These are phyloP conservation scores for Adelosebastes latens DNA, from an alignment of 2,797 vertebrate genomes.

Conservation along the genomic window DNA sequence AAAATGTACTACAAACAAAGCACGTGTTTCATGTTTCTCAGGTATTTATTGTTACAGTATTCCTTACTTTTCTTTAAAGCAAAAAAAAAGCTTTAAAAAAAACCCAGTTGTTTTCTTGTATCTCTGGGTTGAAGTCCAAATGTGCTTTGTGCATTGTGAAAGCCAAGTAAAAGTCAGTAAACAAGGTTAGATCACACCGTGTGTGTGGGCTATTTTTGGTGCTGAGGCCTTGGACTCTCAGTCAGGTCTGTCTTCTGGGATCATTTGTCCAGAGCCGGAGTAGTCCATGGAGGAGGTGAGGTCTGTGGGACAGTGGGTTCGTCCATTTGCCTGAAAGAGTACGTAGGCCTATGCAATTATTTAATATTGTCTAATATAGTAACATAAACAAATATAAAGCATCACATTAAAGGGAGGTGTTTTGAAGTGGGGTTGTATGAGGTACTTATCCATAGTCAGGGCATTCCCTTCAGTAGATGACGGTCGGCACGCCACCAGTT, in stretches of 20 bases:
- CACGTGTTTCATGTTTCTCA: not conserved
- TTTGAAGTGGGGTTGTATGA: too few species aligned
- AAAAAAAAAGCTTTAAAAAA: not conserved
- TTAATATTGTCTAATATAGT: not conserved
- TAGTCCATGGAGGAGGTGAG: not conserved
- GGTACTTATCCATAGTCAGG: too few species aligned
- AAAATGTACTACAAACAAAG: not conserved
- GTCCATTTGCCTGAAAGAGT: conserved; percentile 36
- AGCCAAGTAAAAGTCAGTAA: conserved; percentile 31
- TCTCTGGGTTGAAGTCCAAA: conserved; percentile 33
- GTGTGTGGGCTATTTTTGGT: conserved; percentile 3
- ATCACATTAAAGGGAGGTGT: too few species aligned
- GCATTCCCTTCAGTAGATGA: too few species aligned
- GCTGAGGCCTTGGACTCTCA: conserved; percentile 47
- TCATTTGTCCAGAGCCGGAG: not conserved
- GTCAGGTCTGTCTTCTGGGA: conserved; percentile 54
- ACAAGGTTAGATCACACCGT: conserved; percentile 6
- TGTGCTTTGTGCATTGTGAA: not conserved
- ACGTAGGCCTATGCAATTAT: not conserved
- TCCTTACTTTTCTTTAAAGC: not conserved
- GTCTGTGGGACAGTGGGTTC: not conserved
- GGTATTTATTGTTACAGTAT: not conserved
- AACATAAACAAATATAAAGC: not conserved
- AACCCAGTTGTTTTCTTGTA: not conserved
- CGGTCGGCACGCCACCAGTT: too few species aligned